These are phyloP conservation scores for Vicugna pacos DNA, from an alignment of 2,113 vertebrate genomes.

Conservation along the genomic window DNA sequence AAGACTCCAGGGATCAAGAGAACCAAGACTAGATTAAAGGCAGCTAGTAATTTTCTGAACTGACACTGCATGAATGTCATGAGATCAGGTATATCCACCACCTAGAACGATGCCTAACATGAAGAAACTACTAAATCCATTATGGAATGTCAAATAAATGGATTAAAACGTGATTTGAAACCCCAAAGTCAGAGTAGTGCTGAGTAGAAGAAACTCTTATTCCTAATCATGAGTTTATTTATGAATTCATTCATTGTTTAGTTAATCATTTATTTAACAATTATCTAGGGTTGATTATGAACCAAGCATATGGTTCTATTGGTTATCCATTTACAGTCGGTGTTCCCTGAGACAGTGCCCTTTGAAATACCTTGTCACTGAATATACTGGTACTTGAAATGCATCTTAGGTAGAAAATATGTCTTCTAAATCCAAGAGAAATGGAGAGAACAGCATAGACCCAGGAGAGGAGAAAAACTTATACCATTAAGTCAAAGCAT, in stretches of 20 bases:
- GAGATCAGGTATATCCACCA: background rate
- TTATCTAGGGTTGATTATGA: background rate
- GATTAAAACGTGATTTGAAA: constrained; percentile 26
- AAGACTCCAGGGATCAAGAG: background rate
- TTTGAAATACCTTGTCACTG: constrained; percentile 3
- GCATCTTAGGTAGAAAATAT: background rate
- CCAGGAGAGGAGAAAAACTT: background rate
- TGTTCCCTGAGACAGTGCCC: background rate
- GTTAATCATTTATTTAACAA: background rate
- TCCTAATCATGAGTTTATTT: constrained; percentile 9
- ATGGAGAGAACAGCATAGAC: background rate
- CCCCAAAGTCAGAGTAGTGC: background rate
- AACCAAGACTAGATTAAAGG: constrained; percentile 38
- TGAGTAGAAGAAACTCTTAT: constrained; percentile 11
- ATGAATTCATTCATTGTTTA: background rate
- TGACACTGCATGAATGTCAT: background rate
- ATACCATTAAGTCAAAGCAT: constrained; percentile 28
- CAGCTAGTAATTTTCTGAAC: background rate
- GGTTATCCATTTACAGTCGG: background rate
- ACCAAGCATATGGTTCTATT: background rate
- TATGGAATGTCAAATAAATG: constrained; percentile 1
- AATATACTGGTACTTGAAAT: background rate
- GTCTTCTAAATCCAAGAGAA: background rate
- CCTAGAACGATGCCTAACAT: background rate
- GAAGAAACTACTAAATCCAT: background rate